Base-by-base conservation (phyloP, 92 coral and sea anemone species). In the Siderastrea siderea region DNA sequence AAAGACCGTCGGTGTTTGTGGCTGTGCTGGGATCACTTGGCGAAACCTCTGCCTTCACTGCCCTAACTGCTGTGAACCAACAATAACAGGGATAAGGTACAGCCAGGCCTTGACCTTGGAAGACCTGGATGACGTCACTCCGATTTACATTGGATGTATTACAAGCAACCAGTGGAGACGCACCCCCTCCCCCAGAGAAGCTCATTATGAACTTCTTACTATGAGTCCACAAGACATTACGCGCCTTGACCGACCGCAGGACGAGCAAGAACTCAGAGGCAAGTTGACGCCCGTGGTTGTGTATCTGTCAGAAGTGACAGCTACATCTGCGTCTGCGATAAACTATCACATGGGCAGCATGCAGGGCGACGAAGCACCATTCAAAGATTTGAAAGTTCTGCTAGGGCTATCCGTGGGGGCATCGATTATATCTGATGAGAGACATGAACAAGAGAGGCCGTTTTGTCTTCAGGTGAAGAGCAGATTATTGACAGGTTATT, bases 271-370 rank as follows among this genome's bases (percentile, higher is more conserved):
- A 78, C 87, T 96, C 69, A 50, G 7, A 10, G 86, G 86, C 7
- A 91, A 86, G 38, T 76, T 92, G 73, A 74, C 88, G 47, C 96
- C 99, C 3, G 48, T 71, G 17, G 98, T 92, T 60, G 77, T 96
- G 57, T 82, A 89, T 71, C 88, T 96, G 9, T 96, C 99, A 0
- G 94, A 88, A 51, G 94, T 89, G 78, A 91, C 93, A 93, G 96
- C 96, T 78, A 86, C 95, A 5, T 96, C 99, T 16, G 97, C 96
- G 4, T 96, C 99, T 47, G 95, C 89, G 4, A 47, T 94, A 44
- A 87, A 94, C 26, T 74, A 85, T 49, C 93, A 96, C 91, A 85
- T 88, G 86, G 98, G 98, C 2, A 71, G 73, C 9, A 55, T 81
- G 84, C 63, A 49, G 26, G 54, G 88, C 14, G 84, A 80, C 26